phyloP scores from a whole-genome alignment of 2,113 vertebrate genomes.

The Casuarius casuarius region DNA sequence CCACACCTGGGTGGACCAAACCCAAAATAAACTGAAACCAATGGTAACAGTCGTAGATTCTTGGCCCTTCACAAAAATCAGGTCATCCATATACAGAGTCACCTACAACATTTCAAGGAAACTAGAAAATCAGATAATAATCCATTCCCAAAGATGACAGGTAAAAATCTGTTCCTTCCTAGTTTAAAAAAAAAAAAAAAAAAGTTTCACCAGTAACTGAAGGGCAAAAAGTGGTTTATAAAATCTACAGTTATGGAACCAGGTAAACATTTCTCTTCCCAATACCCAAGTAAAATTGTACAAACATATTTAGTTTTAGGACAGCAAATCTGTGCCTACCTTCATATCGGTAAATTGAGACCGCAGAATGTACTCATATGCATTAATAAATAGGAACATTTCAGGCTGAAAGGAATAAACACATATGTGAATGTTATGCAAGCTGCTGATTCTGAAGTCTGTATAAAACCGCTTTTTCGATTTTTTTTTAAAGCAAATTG shows the following conservation, averaged over 20 bases:
- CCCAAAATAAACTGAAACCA: background rate
- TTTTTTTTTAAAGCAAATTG: background rate
- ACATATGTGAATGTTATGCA: accelerated
- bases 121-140: background rate
- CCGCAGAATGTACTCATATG: background rate
- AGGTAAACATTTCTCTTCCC: background rate
- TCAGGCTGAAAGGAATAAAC: background rate
- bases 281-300: background rate
- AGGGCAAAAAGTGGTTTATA: background rate
- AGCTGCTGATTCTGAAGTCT: background rate
- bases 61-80: background rate
- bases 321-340: background rate
- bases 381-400: background rate
- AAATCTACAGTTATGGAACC: background rate
- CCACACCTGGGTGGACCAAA: background rate
- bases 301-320: background rate
- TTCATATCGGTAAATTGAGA: background rate
- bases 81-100: background rate
- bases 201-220: background rate
- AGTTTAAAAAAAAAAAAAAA: background rate
- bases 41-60: background rate
- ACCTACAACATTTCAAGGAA: background rate
- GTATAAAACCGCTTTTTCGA: background rate
- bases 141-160: background rate
- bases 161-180: background rate